Base-by-base conservation (phyloP, 2,797 vertebrate genomes). In the Silurus aristotelis region DNA sequence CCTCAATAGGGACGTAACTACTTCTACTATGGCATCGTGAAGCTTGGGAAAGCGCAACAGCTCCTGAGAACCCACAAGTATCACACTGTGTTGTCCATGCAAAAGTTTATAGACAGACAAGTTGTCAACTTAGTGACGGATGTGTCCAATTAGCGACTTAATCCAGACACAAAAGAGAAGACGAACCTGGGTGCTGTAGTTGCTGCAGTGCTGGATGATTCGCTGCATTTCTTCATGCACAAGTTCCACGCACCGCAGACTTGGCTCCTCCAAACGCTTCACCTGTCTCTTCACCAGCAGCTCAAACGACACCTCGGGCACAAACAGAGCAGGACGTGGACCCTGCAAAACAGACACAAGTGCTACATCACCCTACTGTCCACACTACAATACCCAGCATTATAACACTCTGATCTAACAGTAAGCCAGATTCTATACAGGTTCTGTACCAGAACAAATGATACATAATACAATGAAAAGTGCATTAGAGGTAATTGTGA, bases 141-240 rank as follows among this genome's bases (percentile, higher is more conserved):
- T n/a, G 13, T 25, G 48, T 73, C 22, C 46, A 73, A 14, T 22
- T 52, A 25, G 43, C 20, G 6, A 1, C 2, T 72, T 46, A 1
- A 6, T 20, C 7, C 31, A 56, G n/a, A 58, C 4, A 25, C 13
- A 61, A 14, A 22, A 15, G 5, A 20, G 27, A 5, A 60, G 15
- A 63, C 5, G 19, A 17, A 94, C 95, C 94, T 96, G 95, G 7
- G 95, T 96, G 92, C 95, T 96, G 92, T 96, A 96, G 92, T 96
- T 96, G 90, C 95, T 96, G 92, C 98, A 99, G 71, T 99, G 98
- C 92, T 99, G 98, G 91, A 99, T 99, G 91, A 99, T 99, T 93
- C 98, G 94, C 91, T 99, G 98, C 98, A 99, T 99, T 93, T 99
- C 98, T 90, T 99, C 98, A 9, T 99, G 98, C 88, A 99, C 98